These are phyloP conservation scores for Garrulus glandarius DNA, from an alignment of 2,797 vertebrate species.

Conservation along the genomic window DNA sequence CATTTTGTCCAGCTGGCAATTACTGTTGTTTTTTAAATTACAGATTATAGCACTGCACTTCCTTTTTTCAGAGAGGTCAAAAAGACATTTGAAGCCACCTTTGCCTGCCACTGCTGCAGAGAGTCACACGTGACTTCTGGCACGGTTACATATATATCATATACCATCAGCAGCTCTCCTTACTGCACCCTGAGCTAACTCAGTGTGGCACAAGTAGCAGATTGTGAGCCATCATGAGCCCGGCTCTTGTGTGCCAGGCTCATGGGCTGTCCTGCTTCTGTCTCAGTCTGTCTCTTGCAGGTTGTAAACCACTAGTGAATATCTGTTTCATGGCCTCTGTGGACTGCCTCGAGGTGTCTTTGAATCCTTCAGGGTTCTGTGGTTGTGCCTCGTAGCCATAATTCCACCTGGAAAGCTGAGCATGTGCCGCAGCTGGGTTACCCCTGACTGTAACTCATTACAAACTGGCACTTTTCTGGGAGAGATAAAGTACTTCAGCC, in stretches of 20 bases:
- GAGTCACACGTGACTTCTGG: not conserved
- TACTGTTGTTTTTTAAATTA: not conserved
- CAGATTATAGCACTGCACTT: not conserved
- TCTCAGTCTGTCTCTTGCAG: slow-evolving; percentile 3
- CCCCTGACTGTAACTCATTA: not conserved
- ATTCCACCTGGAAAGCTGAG: not conserved
- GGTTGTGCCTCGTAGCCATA: not conserved
- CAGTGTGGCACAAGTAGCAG: slow-evolving; percentile 11
- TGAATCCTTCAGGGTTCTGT: not conserved
- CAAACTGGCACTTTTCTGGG: not conserved
- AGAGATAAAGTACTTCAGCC: not conserved
- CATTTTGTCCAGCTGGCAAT: not conserved
- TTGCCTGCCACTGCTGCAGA: not conserved
- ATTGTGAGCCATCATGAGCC: slow-evolving; percentile 25
- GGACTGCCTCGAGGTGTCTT: not conserved
- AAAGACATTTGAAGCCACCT: not conserved
- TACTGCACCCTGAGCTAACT: slow-evolving; percentile 12
- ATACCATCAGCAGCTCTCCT: not conserved
- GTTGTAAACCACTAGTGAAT: not conserved
- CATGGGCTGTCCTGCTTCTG: not conserved
- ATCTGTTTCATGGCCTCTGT: not conserved
- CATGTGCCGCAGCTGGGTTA: not conserved
- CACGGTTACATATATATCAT: not conserved
- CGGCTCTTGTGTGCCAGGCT: not conserved
- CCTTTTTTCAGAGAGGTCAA: not conserved